A percentile compares a stretch with the other conserved stretches of the same genome.
Conservation (phyloP, 2,113 vertebrate species). For the Varanus komodoensis region DNA sequence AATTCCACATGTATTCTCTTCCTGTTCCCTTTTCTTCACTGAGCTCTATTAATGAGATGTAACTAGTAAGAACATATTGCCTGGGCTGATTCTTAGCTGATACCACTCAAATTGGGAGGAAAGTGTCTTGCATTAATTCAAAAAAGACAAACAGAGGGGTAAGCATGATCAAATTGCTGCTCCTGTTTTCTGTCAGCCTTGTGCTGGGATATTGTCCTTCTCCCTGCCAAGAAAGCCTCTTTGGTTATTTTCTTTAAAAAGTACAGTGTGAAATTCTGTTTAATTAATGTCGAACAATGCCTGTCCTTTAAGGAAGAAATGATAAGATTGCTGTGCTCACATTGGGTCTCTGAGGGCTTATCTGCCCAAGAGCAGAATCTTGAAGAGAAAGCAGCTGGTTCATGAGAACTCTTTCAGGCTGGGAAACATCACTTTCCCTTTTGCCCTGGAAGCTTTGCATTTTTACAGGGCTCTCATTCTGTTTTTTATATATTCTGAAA, state of each 20-base stretch:
- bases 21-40: conserved; percentile 17
- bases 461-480: conserved; percentile 42
- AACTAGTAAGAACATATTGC: conserved; percentile 61
- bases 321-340: not conserved
- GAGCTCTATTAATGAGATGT: conserved; percentile 43
- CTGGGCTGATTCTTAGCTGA: conserved; percentile 58
- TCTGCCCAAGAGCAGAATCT: conserved; percentile 25
- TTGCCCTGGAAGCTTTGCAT: conserved; percentile 39
- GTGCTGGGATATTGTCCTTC: not conserved
- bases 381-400: conserved; percentile 48
- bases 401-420: conserved; percentile 49
- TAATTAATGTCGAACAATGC: conserved; percentile 23
- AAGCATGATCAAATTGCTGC: conserved; percentile 25
- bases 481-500: conserved; percentile 21
- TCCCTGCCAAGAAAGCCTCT: not conserved
- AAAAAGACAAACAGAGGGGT: conserved; percentile 56
- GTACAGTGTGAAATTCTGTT: conserved; percentile 36
- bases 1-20: conserved; percentile 41
- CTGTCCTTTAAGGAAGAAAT: conserved; percentile 27
- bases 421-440: not conserved
- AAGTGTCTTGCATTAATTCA: conserved; percentile 61
- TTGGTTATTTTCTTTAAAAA: conserved; percentile 31
- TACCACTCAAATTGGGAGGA: conserved; percentile 40
- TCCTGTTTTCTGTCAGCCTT: not conserved
- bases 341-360: conserved; percentile 44